A percentile compares a stretch with the other conserved stretches of the same genome.
Conservation (phyloP, 2,888 invertebrate genomes). For the Phlogophora meticulosa region DNA sequence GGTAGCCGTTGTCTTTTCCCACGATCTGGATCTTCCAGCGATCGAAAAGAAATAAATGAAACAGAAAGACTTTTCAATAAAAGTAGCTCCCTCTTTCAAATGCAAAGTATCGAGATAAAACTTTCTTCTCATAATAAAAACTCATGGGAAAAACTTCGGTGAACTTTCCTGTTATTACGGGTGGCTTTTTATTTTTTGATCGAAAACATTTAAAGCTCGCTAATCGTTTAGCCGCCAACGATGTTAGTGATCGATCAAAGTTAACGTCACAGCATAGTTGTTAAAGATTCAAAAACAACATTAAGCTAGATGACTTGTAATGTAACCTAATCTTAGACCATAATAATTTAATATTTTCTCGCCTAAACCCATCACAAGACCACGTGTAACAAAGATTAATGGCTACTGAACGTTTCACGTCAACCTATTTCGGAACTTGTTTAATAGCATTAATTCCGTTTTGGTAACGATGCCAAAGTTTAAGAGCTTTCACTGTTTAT, state of each 20-base stretch:
- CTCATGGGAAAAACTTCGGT: slow-evolving; percentile 5
- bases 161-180: slow-evolving; percentile 10
- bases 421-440: slow-evolving; percentile 52
- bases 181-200: slow-evolving; percentile 35
- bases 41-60: slow-evolving; percentile 26
- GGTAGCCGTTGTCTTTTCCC: background rate
- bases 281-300: slow-evolving; percentile 40
- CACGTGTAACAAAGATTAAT: slow-evolving; percentile 57
- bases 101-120: slow-evolving; percentile 11
- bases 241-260: slow-evolving; percentile 26
- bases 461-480: slow-evolving; percentile 28
- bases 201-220: slow-evolving; percentile 16
- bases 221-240: slow-evolving; percentile 34
- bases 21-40: background rate
- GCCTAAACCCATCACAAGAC: slow-evolving; percentile 14
- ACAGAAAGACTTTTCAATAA: slow-evolving; percentile 25
- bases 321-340: slow-evolving; percentile 27
- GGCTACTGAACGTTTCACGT: slow-evolving; percentile 25
- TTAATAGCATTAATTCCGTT: slow-evolving; percentile 27
- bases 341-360: slow-evolving; percentile 25
- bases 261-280: slow-evolving; percentile 30
- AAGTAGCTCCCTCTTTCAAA: slow-evolving; percentile 26
- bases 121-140: background rate
- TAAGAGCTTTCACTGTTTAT: slow-evolving; percentile 23
- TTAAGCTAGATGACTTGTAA: slow-evolving; percentile 18